Base-by-base conservation (phyloP, 2,797 vertebrate species). In the Trachurus trachurus region DNA sequence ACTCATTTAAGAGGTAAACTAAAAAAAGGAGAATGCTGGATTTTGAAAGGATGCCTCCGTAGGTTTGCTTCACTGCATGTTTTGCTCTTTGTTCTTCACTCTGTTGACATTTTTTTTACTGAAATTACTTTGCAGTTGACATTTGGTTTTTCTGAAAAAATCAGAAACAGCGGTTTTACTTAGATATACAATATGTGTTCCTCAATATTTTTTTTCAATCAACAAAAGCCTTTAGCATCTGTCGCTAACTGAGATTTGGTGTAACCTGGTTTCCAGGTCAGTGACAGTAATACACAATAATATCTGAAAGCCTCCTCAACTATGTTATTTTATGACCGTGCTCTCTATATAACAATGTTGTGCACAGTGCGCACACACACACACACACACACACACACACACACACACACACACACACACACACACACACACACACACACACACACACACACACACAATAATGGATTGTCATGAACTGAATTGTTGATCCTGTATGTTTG, bases 81-180 rank as follows among this genome's bases (percentile, higher is more conserved):
- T 68, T 58, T 56, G 21, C 4, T 61, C 31, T 21, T 12, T 47
- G 54, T 8, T 50, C 50, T 74, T 31, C 22, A 19, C 29, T 19
- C 15, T 44, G 22, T 22, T 66, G 6, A 29, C 26, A 22, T 42
- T 42, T 42, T 13, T 42, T 42, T 26, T 26, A 42, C 40, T 42
- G 10, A 42, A 13, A 15, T 67, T 47, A 57, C 34, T 74, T 37
- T 47, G 22, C 17, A 13, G 11, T 54, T 50, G 13, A 44, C 10
- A 53, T 54, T 29, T 1, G 58, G 1, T 45, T 81, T 63, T 63
- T 66, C 57, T 68, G 34, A 22, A 13, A 61, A 44, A 57, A 47
- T 40, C 34, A 49, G 13, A 71, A 31, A 61, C 26, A 10, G 16
- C 17, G 9, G 26, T n/a, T n/a, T n/a, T 74, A 15, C 12, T 21